Base-by-base conservation (phyloP, 30 jellyfish, hydroid and myxozoan genomes). In the Chrysaora quinquecirrha region DNA sequence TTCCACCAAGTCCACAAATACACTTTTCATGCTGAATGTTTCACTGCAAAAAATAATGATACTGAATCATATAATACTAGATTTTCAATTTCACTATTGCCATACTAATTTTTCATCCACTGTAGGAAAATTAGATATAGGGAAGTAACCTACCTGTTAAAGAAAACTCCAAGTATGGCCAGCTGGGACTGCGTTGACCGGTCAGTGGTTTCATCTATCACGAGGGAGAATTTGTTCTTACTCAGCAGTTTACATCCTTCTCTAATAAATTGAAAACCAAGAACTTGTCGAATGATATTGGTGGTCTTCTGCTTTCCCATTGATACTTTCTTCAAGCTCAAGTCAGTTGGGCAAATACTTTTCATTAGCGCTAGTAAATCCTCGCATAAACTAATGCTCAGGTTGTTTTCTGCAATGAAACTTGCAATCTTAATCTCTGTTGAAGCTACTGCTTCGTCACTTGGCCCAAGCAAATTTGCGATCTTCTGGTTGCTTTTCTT, bases 131-230 rank as follows among this genome's bases (percentile, higher is more conserved):
- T n/a, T n/a, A n/a, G n/a, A n/a, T n/a, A n/a, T n/a, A n/a, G 54
- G 14, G 54, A 14, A 38, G 6, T 3, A 3, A 3, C 54, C 14
- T 38, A 6, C 6, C 14, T 14, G 54, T 63, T 58, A 65, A 61
- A 78, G 63, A 20, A 62, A 14, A 73, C 35, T 3, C 73, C 89
- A 34, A 78, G 89, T 10, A 78, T 19, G 11, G 82, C 54, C 46
- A 78, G 89, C 73, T 30, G 89, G 20, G 71, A 2, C 47, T 28
- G 71, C 63, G 89, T 64, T 19, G 89, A 78, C 1, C 60, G 56
- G 70, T 78, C 89, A 10, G 82, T 78, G 62, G 82, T 78, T 46
- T 78, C 89, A 43, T 78, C 89, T 30, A 78, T 78, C 73, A 78
- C 63, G 35, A 78, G 47, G 35, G 73, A 62, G 33, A 62, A 60